Conservation (phyloP, 2,888 invertebrate species). For the Drosophila robusta region DNA sequence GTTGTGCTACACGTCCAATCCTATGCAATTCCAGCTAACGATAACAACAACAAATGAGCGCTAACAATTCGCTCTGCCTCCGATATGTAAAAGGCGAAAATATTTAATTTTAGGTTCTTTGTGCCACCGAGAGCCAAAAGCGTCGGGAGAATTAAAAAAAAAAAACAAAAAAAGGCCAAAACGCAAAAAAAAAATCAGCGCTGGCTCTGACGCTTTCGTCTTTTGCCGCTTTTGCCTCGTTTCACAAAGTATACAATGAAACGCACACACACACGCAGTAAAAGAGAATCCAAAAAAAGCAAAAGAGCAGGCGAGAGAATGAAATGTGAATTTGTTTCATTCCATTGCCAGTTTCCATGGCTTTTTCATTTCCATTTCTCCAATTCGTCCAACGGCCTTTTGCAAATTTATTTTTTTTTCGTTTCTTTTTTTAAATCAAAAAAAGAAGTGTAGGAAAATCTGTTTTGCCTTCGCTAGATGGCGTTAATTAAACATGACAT, state of each 20-base stretch:
- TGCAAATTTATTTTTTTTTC: constrained; percentile 40
- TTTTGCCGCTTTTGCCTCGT: constrained; percentile 46
- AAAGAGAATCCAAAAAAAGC: constrained; percentile 28
- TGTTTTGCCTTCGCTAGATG: constrained; percentile 50
- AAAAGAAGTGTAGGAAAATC: constrained; percentile 13
- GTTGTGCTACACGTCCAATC: constrained; percentile 15
- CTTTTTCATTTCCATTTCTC: constrained; percentile 54
- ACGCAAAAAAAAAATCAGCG: constrained; percentile 24
- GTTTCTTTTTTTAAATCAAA: constrained; percentile 36
- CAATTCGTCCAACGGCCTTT: constrained; percentile 51
- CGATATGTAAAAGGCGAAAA: constrained; percentile 80
- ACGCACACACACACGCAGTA: constrained; percentile 34
- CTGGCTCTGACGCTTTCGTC: constrained; percentile 57
- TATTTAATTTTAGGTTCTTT: constrained; percentile 81
- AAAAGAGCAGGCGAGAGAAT: constrained; percentile 33
- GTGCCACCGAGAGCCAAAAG: constrained; percentile 56
- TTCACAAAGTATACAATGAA: constrained; percentile 74
- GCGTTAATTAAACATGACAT: constrained; percentile 80
- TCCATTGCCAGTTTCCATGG: constrained; percentile 76
- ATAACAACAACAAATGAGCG: constrained; percentile 23
- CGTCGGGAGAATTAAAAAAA: constrained; percentile 39
- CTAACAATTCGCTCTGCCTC: constrained; percentile 65
- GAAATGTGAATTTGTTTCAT: constrained; percentile 75
- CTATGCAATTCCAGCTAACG: constrained; percentile 35
- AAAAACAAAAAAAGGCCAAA: constrained; percentile 12